Evolutionary conservation across 2,113 vertebrate species (phyloP).

Genomic region (Suncus etruscus): DNA sequence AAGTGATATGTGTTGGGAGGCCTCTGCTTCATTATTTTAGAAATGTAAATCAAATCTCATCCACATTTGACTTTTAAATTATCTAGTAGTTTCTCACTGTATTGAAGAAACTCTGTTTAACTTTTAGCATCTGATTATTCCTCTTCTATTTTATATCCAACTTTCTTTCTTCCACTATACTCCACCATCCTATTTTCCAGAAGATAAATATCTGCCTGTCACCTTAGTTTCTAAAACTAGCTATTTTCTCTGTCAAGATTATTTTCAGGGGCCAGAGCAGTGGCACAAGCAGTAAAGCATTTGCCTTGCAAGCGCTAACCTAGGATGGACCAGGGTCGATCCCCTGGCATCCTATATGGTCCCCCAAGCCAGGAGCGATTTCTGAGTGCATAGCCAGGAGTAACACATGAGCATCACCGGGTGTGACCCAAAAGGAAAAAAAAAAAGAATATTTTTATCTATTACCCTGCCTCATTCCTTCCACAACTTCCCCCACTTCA

Average conservation of each 20-base stretch:
- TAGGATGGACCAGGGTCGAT: too few relatives aligned
- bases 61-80: neutral
- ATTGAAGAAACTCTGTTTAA: neutral
- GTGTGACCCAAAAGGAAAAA: too few relatives aligned
- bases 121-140: neutral
- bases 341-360: too few relatives aligned
- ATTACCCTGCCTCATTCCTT: neutral
- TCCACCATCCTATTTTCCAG: neutral
- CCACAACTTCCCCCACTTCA: too few relatives aligned
- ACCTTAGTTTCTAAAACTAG: neutral
- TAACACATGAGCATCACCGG: too few relatives aligned
- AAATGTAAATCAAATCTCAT: neutral
- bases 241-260: neutral
- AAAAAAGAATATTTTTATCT: neutral
- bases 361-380: too few relatives aligned
- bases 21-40: neutral
- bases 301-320: too few relatives aligned
- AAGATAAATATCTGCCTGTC: neutral
- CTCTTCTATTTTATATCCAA: neutral
- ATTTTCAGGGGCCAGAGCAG: neutral
- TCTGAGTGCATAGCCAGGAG: too few relatives aligned
- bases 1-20: too few relatives aligned
- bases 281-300: too few relatives aligned
- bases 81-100: neutral
- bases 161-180: neutral